Evolutionary conservation across 2,888 invertebrate genomes (phyloP).

Genomic region (Diadegma fenestrale): DNA sequence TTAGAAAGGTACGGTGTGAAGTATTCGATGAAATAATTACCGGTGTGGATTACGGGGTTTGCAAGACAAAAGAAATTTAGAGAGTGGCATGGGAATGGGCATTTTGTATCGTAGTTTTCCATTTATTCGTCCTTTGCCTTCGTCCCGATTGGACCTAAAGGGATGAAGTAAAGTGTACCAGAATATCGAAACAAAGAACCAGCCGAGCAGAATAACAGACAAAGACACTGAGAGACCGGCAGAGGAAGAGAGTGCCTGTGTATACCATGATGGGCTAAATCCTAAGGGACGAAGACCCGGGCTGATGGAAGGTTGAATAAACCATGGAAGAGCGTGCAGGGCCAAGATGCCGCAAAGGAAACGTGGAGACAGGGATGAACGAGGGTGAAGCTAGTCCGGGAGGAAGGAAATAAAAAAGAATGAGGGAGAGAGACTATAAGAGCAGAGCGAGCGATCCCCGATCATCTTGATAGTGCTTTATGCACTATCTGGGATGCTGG

Average conservation of each 20-base stretch:
- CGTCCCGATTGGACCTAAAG: constrained; percentile 28
- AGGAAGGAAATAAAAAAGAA: neutral
- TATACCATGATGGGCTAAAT: constrained; percentile 63
- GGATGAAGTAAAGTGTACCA: constrained; percentile 30
- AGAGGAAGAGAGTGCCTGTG: constrained; percentile 41
- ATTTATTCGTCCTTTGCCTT: constrained; percentile 26
- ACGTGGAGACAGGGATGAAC: constrained; percentile 16
- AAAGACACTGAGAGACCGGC: constrained; percentile 15
- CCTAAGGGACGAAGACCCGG: constrained; percentile 68
- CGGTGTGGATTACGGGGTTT: neutral
- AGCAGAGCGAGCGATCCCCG: constrained; percentile 16
- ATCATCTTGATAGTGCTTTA: constrained; percentile 14
- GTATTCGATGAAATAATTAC: neutral
- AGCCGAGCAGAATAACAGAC: constrained; percentile 27
- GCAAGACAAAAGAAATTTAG: neutral
- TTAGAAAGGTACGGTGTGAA: neutral
- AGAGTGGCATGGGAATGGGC: neutral
- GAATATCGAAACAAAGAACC: constrained; percentile 19
- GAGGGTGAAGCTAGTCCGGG: constrained; percentile 23
- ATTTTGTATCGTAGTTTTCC: constrained; percentile 9
- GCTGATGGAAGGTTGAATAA: constrained; percentile 73
- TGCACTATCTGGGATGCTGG: neutral
- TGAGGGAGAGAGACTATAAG: constrained; percentile 10
- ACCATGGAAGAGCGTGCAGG: constrained; percentile 71
- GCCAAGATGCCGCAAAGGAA: constrained; percentile 43